Base-by-base conservation (phyloP, 2,113 vertebrate species). In the Promerops cafer region DNA sequence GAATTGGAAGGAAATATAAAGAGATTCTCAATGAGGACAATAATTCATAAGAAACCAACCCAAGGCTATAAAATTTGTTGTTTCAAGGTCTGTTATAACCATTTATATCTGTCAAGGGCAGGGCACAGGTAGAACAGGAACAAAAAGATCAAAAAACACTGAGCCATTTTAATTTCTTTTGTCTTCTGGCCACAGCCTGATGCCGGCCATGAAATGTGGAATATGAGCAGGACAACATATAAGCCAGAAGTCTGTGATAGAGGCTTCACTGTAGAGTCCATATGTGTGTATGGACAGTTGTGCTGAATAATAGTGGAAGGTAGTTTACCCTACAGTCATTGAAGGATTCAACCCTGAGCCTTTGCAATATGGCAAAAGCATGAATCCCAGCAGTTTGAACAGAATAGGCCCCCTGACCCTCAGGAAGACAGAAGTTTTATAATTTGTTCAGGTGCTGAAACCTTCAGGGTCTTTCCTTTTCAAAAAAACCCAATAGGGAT, bases 11-110 rank as follows among this genome's bases (percentile, higher is more conserved):
- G 12, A 96, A 72, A 93, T 69, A 40, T 37, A 60, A 89, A 14
- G 9, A 76, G 40, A 56, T 97, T 94, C 82, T 80, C 71, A 91
- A 8, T 59, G 23, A 86, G 26, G 59, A 72, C 35, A 92, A 63
- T 71, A 83, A 54, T 24, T 91, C 16, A 49, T 69, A 39, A 71
- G 56, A 94, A 91, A 91, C 2, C 24, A 83, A 27, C 12, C 33
- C 0, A 4, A 53, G 39, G 27, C 44, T 76, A 80, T 35, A 27
- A 65, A 68, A 57, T 89, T 21, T 79, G 57, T 83, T 75, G 61
- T 85, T 75, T 71, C 22, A 31, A 66, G 47, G 72, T 44, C 44
- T 50, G 19, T 85, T 68, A n/a, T 30, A 69, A 30, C 44, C 42
- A 24, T 57, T 94, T 71, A 78, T 45, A 83, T 68, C 64, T 87